Base-by-base conservation (phyloP, 2,113 vertebrate genomes). In the Podarcis muralis region DNA sequence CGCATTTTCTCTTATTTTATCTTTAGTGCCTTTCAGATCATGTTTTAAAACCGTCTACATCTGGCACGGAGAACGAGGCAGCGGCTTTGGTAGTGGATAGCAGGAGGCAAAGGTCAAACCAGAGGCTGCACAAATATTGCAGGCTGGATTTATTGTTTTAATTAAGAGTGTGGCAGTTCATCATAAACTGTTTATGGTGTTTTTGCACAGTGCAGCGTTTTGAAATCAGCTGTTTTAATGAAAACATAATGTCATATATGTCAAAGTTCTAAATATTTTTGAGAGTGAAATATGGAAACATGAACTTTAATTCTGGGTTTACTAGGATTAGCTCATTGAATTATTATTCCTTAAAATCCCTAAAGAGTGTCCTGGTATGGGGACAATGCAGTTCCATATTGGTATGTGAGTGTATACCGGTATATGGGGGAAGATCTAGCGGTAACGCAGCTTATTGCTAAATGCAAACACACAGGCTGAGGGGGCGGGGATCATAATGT, bases 141-240 rank as follows among this genome's bases (percentile, higher is more conserved):
- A 91, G 85, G 85, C 94, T 97, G 97, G 97, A 98, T 98, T 98
- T 98, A 98, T 98, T 97, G 98, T 98, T 98, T 98, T 98, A 98
- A 98, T 98, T 98, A 98, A 98, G 97, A 97, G 96, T 90, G 93
- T 97, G 96, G 97, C 97, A 98, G 97, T 98, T 97, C 97, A 98
- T 98, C 98, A 98, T 98, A 98, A 97, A 98, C 96, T 97, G 97
- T 98, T 98, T 98, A 98, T 98, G 96, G 97, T 95, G 96, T 97
- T 98, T 97, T 97, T 97, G 97, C 97, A 97, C 97, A 96, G 96
- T 95, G 96, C 97, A 97, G 96, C 97, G 94, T 97, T 97, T 97
- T 96, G 97, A 97, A 97, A 97, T 97, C 97, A 97, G 97, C 98
- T 97, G 97, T 98, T 98, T 98, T 97, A 98, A 98, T 97, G 97